Percentiles rank a stretch among this genome's conserved stretches.
These are phyloP conservation scores for Garra rufa DNA, from an alignment of 2,113 vertebrate genomes.

Conservation along the genomic window DNA sequence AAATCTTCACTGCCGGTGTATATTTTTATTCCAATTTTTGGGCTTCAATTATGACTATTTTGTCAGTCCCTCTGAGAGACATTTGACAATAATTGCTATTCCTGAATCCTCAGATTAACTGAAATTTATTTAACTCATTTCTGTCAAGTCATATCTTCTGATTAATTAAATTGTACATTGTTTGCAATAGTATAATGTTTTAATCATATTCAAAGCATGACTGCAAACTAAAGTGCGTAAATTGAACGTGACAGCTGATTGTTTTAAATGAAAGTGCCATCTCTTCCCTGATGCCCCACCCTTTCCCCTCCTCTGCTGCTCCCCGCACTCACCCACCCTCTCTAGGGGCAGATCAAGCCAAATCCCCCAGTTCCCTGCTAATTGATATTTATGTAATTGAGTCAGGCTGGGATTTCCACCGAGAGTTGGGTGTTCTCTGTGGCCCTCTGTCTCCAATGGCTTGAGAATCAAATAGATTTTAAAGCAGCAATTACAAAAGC, in stretches of 20 bases:
- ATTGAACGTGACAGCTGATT: constrained; percentile 55
- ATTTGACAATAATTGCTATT: constrained; percentile 49
- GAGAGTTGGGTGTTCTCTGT: constrained; percentile 60
- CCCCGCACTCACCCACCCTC: constrained; percentile 66
- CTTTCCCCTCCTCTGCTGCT: constrained; percentile 40
- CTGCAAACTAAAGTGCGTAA: background rate
- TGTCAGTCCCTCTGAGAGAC: constrained; percentile 69
- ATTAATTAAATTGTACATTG: constrained; percentile 1
- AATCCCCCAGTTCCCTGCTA: constrained; percentile 83
- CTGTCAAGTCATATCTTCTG: background rate
- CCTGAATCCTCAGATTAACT: constrained; percentile 61
- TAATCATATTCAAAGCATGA: background rate
- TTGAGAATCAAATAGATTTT: constrained; percentile 65
- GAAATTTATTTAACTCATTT: constrained; percentile 49
- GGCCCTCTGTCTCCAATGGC: constrained; percentile 45
- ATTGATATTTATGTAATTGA: constrained; percentile 87
- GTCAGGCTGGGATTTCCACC: constrained; percentile 72
- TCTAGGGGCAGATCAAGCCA: constrained; percentile 80
- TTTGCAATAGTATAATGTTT: background rate
- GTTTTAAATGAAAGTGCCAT: constrained; percentile 54
- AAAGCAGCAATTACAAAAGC: constrained; percentile 48
- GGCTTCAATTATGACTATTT: constrained; percentile 73
- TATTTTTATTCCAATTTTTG: constrained; percentile 73
- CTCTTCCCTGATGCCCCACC: constrained; percentile 27
- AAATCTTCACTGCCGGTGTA: constrained; percentile 57